Evolutionary conservation across 2,113 vertebrate species (phyloP), one percentile per base, ranked within the genome.

Genomic region (Tapirus terrestris): DNA sequence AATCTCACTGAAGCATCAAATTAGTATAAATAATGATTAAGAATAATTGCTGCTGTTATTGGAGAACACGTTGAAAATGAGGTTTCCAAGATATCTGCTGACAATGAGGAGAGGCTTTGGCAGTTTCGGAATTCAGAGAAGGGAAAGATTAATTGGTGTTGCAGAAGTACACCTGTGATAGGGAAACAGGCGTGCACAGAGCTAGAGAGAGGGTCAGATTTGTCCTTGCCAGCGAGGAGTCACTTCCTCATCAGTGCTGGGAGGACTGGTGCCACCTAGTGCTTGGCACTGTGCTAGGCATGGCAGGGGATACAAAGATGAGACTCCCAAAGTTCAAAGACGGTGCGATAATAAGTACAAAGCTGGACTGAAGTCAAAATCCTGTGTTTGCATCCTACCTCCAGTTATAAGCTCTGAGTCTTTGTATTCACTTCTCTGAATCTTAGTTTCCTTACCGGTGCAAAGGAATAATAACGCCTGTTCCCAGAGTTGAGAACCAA

Each of bases 11-110:
- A 96, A 97, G 94, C 92, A 96, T 96, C 95, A 96, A 96, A 97
- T 97, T 97, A 97, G 67, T 95, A 93, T 95, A 98, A 98, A 97
- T 96, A 97, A 92, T 94, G 97, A 96, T 98, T 94, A 97, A 91
- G 90, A 96, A 82, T 86, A 98, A 96, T 89, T 73, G 43, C 81
- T 88, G 87, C 81, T 94, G 75, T 90, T 97, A 76, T 51, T 86
- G 61, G 33, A 91, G 65, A 96, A 81, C 60, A 94, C 5, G 21
- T 63, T 84, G 67, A 97, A 98, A 95, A 97, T 48, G 84, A 98
- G 76, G 90, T 86, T 97, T 95, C 72, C 20, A 53, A 91, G 90
- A 81, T 96, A 97, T 87, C 68, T 29, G 48, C 92, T 88, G 76
- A 53, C 89, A 94, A 63, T 17, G 13, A 95, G 93, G 68, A 86